These are phyloP conservation scores for Ariolimax columbianus DNA, from an alignment of 2,888 invertebrate species.

Conservation along the genomic window DNA sequence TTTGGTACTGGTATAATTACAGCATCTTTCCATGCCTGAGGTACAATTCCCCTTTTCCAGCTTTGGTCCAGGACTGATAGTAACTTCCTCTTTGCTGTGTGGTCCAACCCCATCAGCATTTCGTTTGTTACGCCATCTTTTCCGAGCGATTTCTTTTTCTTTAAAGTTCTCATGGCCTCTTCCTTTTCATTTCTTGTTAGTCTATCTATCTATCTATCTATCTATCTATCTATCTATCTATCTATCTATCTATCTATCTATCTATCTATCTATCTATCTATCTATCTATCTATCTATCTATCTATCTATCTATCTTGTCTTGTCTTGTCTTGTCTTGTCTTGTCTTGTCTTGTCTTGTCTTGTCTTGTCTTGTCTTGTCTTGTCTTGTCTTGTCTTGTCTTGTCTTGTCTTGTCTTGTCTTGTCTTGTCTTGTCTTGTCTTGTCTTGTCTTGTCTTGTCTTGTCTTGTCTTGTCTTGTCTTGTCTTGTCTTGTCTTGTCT, in stretches of 20 bases:
- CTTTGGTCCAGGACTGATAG: too few species aligned
- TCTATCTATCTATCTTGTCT: slow-evolving; percentile 9
- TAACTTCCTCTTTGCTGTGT: too few species aligned
- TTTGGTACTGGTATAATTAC: too few species aligned
- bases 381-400: slow-evolving; percentile 37
- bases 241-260: slow-evolving; percentile 7
- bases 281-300: background rate
- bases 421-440: slow-evolving; percentile 46
- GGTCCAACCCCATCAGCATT: too few species aligned
- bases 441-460: slow-evolving; percentile 50
- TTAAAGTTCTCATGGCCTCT: too few species aligned
- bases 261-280: background rate
- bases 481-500: slow-evolving; percentile 50
- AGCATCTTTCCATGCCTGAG: too few species aligned
- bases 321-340: slow-evolving; percentile 34
- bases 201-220: slow-evolving; percentile 16
- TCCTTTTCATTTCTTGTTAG: background rate
- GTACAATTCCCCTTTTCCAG: too few species aligned
- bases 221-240: slow-evolving; percentile 8
- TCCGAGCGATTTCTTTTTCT: too few species aligned
- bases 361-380: slow-evolving; percentile 47
- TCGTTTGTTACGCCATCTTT: too few species aligned
- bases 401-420: slow-evolving; percentile 40
- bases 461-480: slow-evolving; percentile 49
- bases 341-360: slow-evolving; percentile 50